These are phyloP conservation scores for Falcunculus frontatus DNA, from an alignment of 2,113 vertebrate species.

Conservation along the genomic window DNA sequence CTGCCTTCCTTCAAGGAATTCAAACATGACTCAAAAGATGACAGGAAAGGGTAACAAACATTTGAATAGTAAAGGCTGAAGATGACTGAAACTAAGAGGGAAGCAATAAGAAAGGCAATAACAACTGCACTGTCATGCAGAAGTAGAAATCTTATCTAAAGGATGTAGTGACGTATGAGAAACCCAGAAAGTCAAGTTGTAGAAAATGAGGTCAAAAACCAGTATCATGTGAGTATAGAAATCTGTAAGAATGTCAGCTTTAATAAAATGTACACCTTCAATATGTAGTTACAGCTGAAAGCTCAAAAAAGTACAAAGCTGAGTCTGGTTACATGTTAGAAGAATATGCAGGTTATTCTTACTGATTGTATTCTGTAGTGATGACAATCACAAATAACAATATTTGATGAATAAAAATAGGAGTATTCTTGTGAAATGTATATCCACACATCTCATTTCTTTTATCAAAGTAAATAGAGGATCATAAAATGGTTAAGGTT, in stretches of 20 bases:
- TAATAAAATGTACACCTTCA: not conserved
- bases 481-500: not conserved
- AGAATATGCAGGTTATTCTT: not conserved
- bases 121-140: not conserved
- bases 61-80: not conserved
- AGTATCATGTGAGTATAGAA: not conserved
- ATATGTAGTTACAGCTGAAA: not conserved
- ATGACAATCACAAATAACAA: not conserved
- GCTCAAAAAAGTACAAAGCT: not conserved
- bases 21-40: not conserved
- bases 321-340: not conserved
- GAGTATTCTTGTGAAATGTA: not conserved
- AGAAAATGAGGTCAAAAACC: not conserved
- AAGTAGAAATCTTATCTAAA: not conserved
- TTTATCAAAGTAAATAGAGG: not conserved
- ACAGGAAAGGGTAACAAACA: not conserved
- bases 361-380: not conserved
- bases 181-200: not conserved
- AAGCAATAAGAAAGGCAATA: not conserved
- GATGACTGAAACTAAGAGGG: not conserved
- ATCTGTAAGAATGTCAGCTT: not conserved
- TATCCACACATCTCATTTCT: not conserved
- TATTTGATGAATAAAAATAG: not conserved
- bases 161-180: not conserved
- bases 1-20: not conserved